phyloP scores from a whole-genome alignment of 2,113 vertebrate genomes.

The Lophius piscatorius region DNA sequence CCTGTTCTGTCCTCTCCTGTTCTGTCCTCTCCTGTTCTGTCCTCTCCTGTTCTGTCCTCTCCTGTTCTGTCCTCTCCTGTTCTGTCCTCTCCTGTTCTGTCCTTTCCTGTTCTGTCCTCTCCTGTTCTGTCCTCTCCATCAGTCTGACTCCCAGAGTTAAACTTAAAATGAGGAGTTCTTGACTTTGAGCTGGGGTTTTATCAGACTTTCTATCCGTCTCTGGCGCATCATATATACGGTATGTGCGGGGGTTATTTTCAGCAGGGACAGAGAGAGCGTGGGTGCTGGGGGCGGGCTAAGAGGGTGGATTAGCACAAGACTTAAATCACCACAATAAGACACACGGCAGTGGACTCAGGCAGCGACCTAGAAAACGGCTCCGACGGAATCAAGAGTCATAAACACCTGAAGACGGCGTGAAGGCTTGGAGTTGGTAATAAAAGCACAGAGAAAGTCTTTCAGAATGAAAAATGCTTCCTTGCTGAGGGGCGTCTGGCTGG shows the following conservation, averaged over 20 bases:
- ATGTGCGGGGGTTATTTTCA: conserved; percentile 46
- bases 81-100: no score
- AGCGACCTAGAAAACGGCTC: conserved; percentile 28
- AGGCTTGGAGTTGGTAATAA: no score
- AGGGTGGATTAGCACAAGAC: conserved; percentile 49
- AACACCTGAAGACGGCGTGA: background rate
- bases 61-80: no score
- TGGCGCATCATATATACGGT: no score
- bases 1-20: no score
- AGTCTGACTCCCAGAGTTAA: no score
- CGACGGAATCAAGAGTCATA: conserved; percentile 26
- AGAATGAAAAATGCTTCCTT: background rate
- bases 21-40: no score
- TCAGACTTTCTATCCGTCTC: background rate
- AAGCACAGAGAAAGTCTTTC: no score
- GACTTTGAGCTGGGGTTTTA: background rate
- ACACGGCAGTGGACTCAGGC: conserved; percentile 11
- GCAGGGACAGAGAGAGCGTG: conserved; percentile 3
- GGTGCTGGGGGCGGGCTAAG: conserved; percentile 13
- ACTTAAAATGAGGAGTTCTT: no score
- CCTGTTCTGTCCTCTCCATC: no score
- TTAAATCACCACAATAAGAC: conserved; percentile 40
- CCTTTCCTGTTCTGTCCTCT: no score
- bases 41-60: no score
- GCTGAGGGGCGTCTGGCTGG: background rate